Percentiles rank a stretch among this genome's conserved stretches.
phyloP scores from a whole-genome alignment of 2,113 vertebrate genomes.

The Puntigrus tetrazona region DNA sequence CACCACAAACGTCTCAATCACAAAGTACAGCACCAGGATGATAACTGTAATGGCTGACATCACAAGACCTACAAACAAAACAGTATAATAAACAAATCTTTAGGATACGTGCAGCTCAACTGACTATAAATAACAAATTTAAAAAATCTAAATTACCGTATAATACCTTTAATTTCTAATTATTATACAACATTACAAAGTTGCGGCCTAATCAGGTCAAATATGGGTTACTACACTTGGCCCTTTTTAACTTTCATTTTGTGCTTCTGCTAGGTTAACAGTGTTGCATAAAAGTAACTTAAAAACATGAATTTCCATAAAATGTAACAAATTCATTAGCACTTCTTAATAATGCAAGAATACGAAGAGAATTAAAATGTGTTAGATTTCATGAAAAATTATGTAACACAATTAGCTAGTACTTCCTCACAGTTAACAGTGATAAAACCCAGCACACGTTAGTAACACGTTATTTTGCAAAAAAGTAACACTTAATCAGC shows the following conservation, averaged over 20 bases:
- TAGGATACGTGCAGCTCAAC: neutral
- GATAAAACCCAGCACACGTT: neutral
- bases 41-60: conserved; percentile 93
- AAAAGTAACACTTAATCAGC: neutral
- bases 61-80: conserved; percentile 79
- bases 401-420: neutral
- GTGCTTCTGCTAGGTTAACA: neutral
- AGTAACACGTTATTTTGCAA: too few relatives aligned
- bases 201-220: neutral
- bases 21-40: conserved; percentile 89
- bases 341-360: neutral
- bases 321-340: neutral
- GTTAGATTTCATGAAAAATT: neutral
- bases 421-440: neutral
- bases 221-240: neutral
- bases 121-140: neutral
- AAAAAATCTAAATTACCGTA: neutral
- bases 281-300: neutral
- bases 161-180: neutral
- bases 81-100: neutral
- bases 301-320: neutral
- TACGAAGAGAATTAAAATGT: neutral
- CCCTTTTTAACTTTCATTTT: neutral
- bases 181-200: neutral
- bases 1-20: conserved; percentile 87